Evolutionary conservation across 2,113 vertebrate genomes (phyloP), one percentile per base, ranked within the genome.

Genomic region (Hippopotamus amphibius): DNA sequence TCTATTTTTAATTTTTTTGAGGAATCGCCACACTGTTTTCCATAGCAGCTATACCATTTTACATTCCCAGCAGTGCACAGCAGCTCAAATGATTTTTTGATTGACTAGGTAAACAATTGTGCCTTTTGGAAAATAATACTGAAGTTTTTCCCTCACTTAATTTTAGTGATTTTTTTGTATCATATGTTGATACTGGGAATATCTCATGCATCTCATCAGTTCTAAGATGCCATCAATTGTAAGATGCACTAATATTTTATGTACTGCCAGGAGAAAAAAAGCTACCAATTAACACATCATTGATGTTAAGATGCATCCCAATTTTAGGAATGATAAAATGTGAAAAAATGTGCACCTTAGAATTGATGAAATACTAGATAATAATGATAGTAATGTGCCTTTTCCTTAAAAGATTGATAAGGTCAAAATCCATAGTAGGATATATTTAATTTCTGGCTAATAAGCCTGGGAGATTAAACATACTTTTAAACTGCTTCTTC

Each of bases 101-200:
- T 86, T 76, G 61, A 84, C n/a, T 93, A 28, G n/a, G 33, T 83
- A 77, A 69, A 71, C 30, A 80, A 0, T 41, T 88, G 33, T 90
- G 43, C 81, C 68, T 92, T 89, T 95, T 91, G 61, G 69, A 92
- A 95, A 88, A 48, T 83, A 91, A 55, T 74, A 50, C 50, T 84
- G 76, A 84, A 68, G 30, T 24, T 90, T 87, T 46, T 41, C 92
- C 3, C 24, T 41, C 82, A 86, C 37, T 82, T 80, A 79, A 46
- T 90, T 95, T 93, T 68, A 55, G 12, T 79, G 55, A 61, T 68
- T 53, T 76, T 82, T 92, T 80, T 48, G 6, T 77, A 55, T 91
- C 19, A 22, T 66, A 37, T 79, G 84, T 88, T 92, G 46, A 89
- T 84, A n/a, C 7, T 92, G 24, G 41, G 37, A 85, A 28, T 76